A percentile compares a stretch with the other conserved stretches of the same genome.
These are phyloP conservation scores for Parauchenoglanis ngamensis DNA, from an alignment of 2,797 vertebrate genomes.

Conservation along the genomic window DNA sequence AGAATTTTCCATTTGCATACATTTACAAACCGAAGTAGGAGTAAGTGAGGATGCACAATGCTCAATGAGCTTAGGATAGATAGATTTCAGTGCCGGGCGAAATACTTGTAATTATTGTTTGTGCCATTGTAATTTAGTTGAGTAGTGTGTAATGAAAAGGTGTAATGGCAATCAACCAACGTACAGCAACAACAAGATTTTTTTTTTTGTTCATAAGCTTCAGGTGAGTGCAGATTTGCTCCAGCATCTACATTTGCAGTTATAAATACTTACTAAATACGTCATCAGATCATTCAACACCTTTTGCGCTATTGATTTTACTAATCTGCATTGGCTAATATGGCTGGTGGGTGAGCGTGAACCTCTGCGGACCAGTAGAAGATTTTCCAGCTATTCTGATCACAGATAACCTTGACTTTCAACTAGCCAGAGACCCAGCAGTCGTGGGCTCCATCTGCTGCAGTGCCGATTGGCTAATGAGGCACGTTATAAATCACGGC, in stretches of 20 bases:
- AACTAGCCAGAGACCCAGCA: slow-evolving; percentile 29
- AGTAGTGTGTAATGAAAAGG: not conserved
- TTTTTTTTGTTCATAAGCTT: not conserved
- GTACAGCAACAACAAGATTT: not conserved
- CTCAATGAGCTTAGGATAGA: not conserved
- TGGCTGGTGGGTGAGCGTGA: slow-evolving; percentile 26
- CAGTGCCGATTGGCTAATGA: not conserved
- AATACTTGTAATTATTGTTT: not conserved
- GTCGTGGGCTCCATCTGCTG: slow-evolving; percentile 34
- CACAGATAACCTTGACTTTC: slow-evolving; percentile 55
- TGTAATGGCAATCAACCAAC: not conserved
- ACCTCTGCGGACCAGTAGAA: slow-evolving; percentile 30
- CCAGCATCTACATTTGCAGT: not conserved
- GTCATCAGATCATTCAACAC: slow-evolving; percentile 21
- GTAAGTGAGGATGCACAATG: not conserved
- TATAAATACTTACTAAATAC: not conserved
- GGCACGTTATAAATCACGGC: slow-evolving; percentile 23
- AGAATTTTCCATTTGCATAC: not conserved
- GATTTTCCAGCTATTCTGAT: slow-evolving; percentile 32
- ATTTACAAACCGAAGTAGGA: not conserved
- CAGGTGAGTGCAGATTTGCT: not conserved
- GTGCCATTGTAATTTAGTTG: not conserved
- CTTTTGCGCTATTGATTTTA: not conserved
- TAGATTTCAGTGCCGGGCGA: not conserved
- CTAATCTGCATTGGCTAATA: not conserved